Evolutionary conservation across 2,113 vertebrate species (phyloP).

Genomic region (Tursiops truncatus): DNA sequence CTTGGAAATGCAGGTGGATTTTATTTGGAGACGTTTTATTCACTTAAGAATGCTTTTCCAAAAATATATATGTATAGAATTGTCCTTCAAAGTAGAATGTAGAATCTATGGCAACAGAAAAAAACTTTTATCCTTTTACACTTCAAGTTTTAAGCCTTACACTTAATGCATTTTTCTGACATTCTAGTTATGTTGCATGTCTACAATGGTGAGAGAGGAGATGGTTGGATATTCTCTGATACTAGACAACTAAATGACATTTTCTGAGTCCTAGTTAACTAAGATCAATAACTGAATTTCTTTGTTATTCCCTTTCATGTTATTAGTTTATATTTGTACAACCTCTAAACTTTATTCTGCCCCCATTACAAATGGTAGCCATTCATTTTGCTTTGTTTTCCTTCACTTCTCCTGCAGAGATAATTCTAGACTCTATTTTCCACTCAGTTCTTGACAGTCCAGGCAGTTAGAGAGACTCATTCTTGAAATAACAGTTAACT

Average conservation of each 20-base stretch:
- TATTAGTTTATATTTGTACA: not conserved
- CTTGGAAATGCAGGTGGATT: not conserved
- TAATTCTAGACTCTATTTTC: not conserved
- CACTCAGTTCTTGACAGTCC: not conserved
- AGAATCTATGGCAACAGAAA: not conserved
- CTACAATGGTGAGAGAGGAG: not conserved
- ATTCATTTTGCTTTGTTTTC: not conserved
- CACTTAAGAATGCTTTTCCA: not conserved
- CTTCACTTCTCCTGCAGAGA: not conserved
- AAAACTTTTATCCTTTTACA: not conserved
- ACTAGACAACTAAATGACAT: not conserved
- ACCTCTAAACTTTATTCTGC: not conserved
- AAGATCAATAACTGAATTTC: not conserved
- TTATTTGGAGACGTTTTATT: conserved; percentile 10
- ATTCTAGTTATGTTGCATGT: not conserved
- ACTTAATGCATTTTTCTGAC: not conserved
- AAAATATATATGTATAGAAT: not conserved
- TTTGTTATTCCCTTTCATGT: not conserved
- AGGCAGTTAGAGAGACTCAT: not conserved
- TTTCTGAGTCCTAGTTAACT: not conserved
- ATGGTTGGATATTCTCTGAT: not conserved
- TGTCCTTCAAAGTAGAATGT: not conserved
- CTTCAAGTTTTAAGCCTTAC: not conserved
- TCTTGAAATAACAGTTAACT: not conserved
- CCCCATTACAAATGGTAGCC: not conserved